Evolutionary conservation across 2,888 invertebrate genomes (phyloP).

Genomic region (Achlya flavicornis): DNA sequence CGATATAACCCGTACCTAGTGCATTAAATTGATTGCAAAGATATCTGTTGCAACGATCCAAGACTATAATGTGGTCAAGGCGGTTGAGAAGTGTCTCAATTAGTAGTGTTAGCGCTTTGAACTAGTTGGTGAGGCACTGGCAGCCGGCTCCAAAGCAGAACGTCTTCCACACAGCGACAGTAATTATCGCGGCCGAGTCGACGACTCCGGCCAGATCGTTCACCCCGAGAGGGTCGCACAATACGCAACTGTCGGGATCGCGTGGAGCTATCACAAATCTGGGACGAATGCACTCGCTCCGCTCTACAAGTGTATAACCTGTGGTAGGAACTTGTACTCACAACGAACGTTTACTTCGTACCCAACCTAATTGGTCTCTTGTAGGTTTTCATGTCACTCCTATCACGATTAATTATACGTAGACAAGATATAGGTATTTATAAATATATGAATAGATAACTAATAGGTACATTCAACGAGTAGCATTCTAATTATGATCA

Average conservation of each 20-base stretch:
- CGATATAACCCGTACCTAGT: neutral
- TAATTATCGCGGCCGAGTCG: slow-evolving; percentile 80
- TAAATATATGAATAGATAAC: too few species aligned
- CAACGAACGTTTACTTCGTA: slow-evolving; percentile 32
- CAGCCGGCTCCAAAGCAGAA: slow-evolving; percentile 55
- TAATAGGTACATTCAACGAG: too few species aligned
- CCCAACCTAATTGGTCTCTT: slow-evolving; percentile 40
- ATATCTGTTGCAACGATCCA: slow-evolving; percentile 19
- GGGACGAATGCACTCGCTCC: slow-evolving; percentile 41
- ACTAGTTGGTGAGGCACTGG: slow-evolving; percentile 33
- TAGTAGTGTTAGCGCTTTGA: slow-evolving; percentile 44
- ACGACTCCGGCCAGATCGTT: slow-evolving; percentile 79
- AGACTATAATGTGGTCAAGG: slow-evolving; percentile 31
- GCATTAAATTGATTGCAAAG: neutral
- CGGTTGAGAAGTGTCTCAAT: slow-evolving; percentile 48
- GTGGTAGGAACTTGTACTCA: neutral
- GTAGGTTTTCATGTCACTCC: slow-evolving; percentile 47
- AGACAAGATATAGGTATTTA: neutral
- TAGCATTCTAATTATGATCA: too few species aligned
- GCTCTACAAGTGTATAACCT: slow-evolving; percentile 13
- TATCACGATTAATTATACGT: slow-evolving; percentile 6
- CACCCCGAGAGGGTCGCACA: slow-evolving; percentile 78
- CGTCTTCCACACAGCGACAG: slow-evolving; percentile 65
- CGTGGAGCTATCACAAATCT: slow-evolving; percentile 65
- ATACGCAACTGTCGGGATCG: slow-evolving; percentile 72